These are phyloP conservation scores for Leptodactylus fallax DNA, from an alignment of 2,797 vertebrate species.

Conservation along the genomic window DNA sequence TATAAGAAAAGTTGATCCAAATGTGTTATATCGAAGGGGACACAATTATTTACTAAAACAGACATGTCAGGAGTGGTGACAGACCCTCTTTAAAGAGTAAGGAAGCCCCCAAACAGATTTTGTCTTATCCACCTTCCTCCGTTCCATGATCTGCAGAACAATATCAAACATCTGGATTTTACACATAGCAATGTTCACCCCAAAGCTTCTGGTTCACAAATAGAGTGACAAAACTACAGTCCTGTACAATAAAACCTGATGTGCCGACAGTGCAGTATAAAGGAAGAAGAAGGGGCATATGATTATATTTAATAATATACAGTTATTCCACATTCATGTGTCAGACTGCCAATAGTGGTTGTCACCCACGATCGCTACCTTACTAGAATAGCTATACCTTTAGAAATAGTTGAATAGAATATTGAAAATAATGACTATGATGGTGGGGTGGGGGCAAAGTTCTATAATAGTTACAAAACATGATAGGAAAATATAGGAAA, in stretches of 20 bases:
- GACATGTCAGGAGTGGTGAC: no score
- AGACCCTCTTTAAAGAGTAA: no score
- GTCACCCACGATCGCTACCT: not conserved
- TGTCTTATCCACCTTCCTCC: not conserved
- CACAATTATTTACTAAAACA: no score
- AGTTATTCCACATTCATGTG: not conserved
- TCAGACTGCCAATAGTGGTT: not conserved
- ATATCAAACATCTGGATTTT: not conserved
- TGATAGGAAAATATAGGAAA: not conserved
- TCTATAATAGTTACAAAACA: not conserved
- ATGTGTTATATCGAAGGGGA: no score
- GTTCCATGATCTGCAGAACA: not conserved
- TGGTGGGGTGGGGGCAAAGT: not conserved
- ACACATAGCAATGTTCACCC: not conserved
- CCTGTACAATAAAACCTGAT: not conserved
- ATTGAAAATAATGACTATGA: not conserved
- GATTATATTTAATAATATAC: not conserved
- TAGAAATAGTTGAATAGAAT: not conserved
- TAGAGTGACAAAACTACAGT: not conserved
- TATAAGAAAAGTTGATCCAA: no score
- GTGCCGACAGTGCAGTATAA: not conserved
- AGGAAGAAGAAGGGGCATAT: not conserved
- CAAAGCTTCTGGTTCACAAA: not conserved
- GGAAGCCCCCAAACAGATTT: not conserved
- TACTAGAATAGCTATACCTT: not conserved